These are phyloP conservation scores for Malurus elegans DNA, from an alignment of 2,113 vertebrate species.

Conservation along the genomic window DNA sequence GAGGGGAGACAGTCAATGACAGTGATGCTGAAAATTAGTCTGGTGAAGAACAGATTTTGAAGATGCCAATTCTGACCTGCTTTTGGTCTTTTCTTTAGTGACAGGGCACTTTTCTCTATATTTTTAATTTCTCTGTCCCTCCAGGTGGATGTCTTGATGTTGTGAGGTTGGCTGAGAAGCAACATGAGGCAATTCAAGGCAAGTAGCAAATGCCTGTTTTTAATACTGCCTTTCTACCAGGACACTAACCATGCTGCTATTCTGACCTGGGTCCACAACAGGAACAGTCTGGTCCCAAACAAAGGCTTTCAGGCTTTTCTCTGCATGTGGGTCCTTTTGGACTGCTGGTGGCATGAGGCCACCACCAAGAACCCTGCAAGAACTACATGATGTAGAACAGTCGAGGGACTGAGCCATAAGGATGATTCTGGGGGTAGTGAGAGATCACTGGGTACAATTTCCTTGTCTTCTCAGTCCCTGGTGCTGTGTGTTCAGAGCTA, in stretches of 20 bases:
- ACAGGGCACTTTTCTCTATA: not conserved
- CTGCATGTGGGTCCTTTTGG: not conserved
- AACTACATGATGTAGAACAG: not conserved
- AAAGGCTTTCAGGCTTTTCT: not conserved
- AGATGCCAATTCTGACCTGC: not conserved
- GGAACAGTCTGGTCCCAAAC: not conserved
- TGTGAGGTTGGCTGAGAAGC: not conserved
- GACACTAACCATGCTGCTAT: not conserved
- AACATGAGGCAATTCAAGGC: not conserved
- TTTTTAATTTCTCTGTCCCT: not conserved
- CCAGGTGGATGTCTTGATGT: not conserved
- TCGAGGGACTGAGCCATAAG: rapidly evolving
- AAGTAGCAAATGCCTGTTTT: not conserved
- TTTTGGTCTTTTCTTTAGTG: not conserved
- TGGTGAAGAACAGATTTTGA: not conserved
- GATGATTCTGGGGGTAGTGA: not conserved
- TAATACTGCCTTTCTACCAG: not conserved
- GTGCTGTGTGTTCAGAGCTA: not conserved
- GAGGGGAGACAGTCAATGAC: not conserved
- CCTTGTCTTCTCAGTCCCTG: not conserved
- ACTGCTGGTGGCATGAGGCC: not conserved
- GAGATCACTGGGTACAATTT: not conserved
- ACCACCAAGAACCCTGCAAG: not conserved
- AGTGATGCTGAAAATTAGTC: not conserved
- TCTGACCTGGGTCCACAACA: not conserved